Conservation (phyloP, 2,888 invertebrate genomes). For the Lutraria lutraria region DNA sequence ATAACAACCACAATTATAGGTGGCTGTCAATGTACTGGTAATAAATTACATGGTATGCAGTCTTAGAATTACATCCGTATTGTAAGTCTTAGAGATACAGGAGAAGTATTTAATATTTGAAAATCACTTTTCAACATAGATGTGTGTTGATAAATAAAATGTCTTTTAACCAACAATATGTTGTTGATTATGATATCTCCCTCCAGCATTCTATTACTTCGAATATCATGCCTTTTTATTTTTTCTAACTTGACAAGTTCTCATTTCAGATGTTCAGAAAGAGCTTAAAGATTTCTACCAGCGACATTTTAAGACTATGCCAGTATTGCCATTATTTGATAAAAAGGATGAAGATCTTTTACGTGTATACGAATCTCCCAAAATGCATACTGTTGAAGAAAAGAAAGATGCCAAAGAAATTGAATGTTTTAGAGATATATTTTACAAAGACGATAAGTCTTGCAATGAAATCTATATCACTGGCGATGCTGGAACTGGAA, state of each 20-base stretch:
- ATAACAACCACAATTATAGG: too few relatives aligned
- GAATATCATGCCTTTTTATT: too few relatives aligned
- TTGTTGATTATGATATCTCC: too few relatives aligned
- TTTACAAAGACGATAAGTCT: background rate
- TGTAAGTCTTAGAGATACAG: too few relatives aligned
- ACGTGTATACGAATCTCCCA: background rate
- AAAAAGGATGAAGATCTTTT: background rate
- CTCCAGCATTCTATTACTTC: too few relatives aligned
- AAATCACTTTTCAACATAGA: too few relatives aligned
- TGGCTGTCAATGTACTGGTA: too few relatives aligned
- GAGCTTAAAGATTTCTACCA: background rate
- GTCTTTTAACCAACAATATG: too few relatives aligned
- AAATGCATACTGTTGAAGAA: background rate
- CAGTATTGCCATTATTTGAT: background rate
- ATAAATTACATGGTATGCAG: too few relatives aligned
- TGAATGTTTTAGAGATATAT: background rate
- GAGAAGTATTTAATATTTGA: too few relatives aligned
- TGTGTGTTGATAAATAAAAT: too few relatives aligned
- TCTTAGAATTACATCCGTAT: too few relatives aligned
- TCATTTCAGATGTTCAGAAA: background rate
- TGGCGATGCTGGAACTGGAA: background rate
- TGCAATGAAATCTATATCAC: background rate
- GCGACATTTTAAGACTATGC: background rate
- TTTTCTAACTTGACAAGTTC: background rate
- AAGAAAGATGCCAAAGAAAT: background rate